Base-by-base conservation (phyloP, 2,888 invertebrate species). In the Megastigmus dorsalis region DNA sequence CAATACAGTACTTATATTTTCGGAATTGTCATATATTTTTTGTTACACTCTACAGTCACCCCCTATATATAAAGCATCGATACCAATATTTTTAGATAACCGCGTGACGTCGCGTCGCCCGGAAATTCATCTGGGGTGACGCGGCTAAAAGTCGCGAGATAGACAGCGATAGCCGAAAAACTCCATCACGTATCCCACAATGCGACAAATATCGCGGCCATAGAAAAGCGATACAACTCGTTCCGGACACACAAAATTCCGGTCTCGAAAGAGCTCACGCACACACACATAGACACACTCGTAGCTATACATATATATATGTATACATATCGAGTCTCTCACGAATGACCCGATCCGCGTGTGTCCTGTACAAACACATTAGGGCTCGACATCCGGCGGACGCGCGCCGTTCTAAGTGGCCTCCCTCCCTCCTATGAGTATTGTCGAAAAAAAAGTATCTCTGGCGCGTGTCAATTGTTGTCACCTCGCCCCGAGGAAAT, bases 361-460 rank as follows among this genome's bases (percentile, higher is more conserved):
- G n/a, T 79, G 79, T 81, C 84, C 84, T 85, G 83, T 84, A 84
- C 88, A 88, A 88, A 88, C 87, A 88, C 88, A 88, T 88, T 88
- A 86, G 82, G 84, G 79, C 74, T 76, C 77, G 77, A 82, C 86
- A 86, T 86, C 87, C 87, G 86, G 84, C 86, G 86, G 83, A 81
- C 81, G 82, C 80, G 74, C 77, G 75, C 69, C 77, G 63, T n/a
- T n/a, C 80, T 77, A 80, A 81, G 80, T 82, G 82, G 82, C 78
- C 77, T 76, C 78, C n/a, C n/a, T n/a, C n/a, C n/a, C n/a, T n/a
- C n/a, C n/a, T n/a, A n/a, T n/a, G 73, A 79, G 79, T 75, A 80
- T 82, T 82, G 81, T 81, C 76, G 77, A 66, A 60, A 72, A 60
- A 76, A 60, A 78, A 75, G 78, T 67, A 77, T 74, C 73, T 60